Evolutionary conservation across 2,113 vertebrate genomes (phyloP), one percentile per base, ranked within the genome.

Genomic region (Bettongia penicillata): DNA sequence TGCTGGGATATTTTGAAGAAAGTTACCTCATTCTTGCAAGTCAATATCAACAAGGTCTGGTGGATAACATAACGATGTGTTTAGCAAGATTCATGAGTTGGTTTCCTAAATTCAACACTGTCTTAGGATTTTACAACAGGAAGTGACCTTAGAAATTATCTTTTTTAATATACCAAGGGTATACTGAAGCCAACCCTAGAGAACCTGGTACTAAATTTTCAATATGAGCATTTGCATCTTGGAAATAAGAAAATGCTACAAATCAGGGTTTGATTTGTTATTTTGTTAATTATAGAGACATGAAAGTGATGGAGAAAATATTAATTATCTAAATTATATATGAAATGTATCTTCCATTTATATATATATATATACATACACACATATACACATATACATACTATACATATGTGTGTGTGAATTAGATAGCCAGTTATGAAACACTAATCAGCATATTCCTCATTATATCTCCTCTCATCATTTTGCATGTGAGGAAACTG

Each of bases 71-170:
- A 0, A 93, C 52, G 22, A 93, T 89, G 52, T 50, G 7, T 31
- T 61, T 47, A 93, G 16, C 61, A 93, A 92, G 92, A 90, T 51
- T 94, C 43, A 91, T 95, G 24, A 22, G 53, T 31, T 91, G 6
- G n/a, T 97, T 97, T 92, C 25, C 8, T 49, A 91, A 4, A 1
- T 57, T 96, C 24, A 92, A 19, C 16, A 91, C 25, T 91, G 10
- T 77, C 26, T 19, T 94, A 19, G 55, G 8, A 57, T 95, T 57
- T 52, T 92, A 50, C 53, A 14, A 7, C 9, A 68, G 23, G n/a
- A 90, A 96, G 57, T 14, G 89, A 52, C 37, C 8, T 57, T 90
- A 25, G 22, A 0, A 23, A 51, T 48, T 77, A 31, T 61, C 3
- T 37, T n/a, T 77, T 77, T n/a, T 77, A n/a, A 77, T 37, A 77